Conservation (phyloP, 1,140 invertebrate species). For the Euura lappo region DNA sequence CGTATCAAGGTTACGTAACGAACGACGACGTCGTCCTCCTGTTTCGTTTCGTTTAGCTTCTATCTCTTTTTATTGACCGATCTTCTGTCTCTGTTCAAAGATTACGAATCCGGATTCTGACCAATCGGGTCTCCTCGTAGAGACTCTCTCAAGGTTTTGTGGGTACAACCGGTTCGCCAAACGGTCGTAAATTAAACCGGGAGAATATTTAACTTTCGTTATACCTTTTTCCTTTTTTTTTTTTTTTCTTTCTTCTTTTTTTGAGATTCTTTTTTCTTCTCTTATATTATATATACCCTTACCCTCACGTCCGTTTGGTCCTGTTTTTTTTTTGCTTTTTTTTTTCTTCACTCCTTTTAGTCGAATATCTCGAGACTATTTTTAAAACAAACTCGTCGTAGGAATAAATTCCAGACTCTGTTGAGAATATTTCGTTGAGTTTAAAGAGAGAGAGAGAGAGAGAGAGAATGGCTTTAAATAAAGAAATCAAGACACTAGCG, state of each 20-base stretch:
- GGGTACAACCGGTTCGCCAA: neutral
- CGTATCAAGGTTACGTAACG: constrained; percentile 9
- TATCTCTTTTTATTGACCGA: neutral
- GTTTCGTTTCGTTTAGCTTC: neutral
- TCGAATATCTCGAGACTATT: neutral
- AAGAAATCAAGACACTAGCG: no score
- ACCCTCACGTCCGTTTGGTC: no score
- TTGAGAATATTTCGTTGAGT: no score
- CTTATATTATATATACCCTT: no score
- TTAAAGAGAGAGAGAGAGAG: no score
- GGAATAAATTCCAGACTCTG: no score
- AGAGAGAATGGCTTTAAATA: no score
- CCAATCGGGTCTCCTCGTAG: neutral
- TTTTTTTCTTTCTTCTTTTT: no score
- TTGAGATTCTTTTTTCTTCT: no score
- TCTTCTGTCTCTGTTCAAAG: neutral
- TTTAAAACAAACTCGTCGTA: no score
- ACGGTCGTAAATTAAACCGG: neutral
- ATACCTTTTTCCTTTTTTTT: no score
- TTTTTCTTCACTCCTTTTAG: neutral
- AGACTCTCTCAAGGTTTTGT: neutral
- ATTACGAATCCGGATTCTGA: neutral
- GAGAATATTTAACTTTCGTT: neutral
- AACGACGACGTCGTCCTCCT: neutral
- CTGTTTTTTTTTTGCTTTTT: neutral